These are phyloP conservation scores for Eulithis testata DNA, from an alignment of 2,888 invertebrate genomes.

Conservation along the genomic window DNA sequence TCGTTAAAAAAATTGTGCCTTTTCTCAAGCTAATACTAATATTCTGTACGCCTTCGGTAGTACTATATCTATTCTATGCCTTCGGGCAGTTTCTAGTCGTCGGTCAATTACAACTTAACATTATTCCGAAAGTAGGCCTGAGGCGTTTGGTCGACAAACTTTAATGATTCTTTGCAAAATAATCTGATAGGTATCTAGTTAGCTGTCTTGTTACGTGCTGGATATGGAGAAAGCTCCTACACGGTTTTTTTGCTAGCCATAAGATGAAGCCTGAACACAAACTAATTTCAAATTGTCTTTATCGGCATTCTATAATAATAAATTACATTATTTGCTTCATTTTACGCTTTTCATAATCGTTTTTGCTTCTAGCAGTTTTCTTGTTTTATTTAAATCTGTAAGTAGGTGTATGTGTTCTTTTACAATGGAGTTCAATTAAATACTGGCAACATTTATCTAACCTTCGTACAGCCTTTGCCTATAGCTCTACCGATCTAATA, in stretches of 20 bases:
- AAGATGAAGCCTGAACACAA: no score
- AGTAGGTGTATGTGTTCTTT: no score
- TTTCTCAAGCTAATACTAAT: neutral
- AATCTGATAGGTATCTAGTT: constrained; percentile 13
- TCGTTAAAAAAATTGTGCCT: no score
- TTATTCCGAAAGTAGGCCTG: constrained; percentile 10
- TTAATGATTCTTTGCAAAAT: constrained; percentile 29
- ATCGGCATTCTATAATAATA: no score
- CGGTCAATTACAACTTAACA: constrained; percentile 5
- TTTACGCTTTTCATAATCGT: no score
- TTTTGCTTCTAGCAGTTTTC: no score
- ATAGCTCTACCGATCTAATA: neutral
- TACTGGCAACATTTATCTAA: no score
- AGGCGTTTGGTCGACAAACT: constrained; percentile 37
- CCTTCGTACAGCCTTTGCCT: neutral
- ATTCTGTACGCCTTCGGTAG: neutral
- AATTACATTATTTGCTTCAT: no score
- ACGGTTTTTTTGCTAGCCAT: constrained; percentile 3
- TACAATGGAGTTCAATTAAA: no score
- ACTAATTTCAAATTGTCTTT: no score
- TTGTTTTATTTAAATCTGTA: no score
- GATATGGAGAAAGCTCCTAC: constrained; percentile 27
- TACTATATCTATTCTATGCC: no score
- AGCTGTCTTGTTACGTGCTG: neutral
- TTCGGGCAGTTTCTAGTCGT: neutral